These are phyloP conservation scores for Corvus moneduloides DNA, from an alignment of 2,113 vertebrate species.

Conservation along the genomic window DNA sequence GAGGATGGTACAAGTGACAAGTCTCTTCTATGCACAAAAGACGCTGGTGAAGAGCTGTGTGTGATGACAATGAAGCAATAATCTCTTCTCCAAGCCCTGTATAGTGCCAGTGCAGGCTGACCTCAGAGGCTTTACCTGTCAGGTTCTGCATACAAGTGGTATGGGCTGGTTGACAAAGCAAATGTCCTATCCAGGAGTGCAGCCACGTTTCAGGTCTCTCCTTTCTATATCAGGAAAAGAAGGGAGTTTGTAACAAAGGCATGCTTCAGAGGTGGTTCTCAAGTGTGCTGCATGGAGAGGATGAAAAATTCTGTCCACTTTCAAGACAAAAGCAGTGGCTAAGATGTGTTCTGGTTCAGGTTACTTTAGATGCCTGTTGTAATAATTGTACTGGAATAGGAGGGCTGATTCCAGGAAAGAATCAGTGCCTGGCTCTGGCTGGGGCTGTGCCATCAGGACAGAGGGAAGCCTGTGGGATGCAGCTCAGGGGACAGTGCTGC, in stretches of 20 bases:
- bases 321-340: neutral
- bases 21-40: neutral
- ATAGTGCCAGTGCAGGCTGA: neutral
- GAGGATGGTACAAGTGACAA: neutral
- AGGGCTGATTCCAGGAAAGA: neutral
- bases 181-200: neutral
- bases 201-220: accelerated
- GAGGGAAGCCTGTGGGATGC: accelerated
- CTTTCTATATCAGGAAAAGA: neutral
- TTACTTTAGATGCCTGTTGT: neutral
- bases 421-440: accelerated
- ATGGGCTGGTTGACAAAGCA: neutral
- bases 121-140: neutral
- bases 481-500: neutral
- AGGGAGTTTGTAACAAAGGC: neutral
- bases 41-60: neutral
- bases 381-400: neutral
- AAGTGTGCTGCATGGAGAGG: neutral
- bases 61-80: neutral
- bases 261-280: neutral
- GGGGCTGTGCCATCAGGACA: accelerated
- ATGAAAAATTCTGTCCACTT: neutral
- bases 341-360: neutral
- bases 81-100: neutral
- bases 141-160: neutral